Percentiles rank a stretch among this genome's conserved stretches.
Evolutionary conservation across 2,113 vertebrate species (phyloP).

Genomic region (Fulmarus glacialis): DNA sequence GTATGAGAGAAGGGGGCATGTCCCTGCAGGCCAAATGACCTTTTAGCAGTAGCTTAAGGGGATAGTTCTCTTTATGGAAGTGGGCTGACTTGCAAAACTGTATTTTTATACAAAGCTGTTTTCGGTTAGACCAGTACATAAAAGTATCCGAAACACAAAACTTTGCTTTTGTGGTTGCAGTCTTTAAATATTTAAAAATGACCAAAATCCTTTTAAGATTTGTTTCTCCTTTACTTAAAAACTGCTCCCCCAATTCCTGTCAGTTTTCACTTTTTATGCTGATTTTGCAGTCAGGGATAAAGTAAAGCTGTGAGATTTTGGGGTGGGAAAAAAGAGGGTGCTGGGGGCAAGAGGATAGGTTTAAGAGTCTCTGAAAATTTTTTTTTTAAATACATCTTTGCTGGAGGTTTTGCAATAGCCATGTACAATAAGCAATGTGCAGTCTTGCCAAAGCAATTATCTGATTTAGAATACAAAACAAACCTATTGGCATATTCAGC

Average conservation of each 20-base stretch:
- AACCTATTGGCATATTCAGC: background rate
- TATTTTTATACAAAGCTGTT: slow-evolving; percentile 69
- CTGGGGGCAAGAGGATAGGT: background rate
- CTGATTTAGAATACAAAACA: background rate
- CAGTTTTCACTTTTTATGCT: background rate
- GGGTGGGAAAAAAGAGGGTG: background rate
- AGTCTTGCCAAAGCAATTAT: background rate
- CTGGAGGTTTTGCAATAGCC: slow-evolving; percentile 3
- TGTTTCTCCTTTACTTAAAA: background rate
- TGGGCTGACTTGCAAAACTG: slow-evolving; percentile 55
- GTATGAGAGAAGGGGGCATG: background rate
- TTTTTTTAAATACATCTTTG: background rate
- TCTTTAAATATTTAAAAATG: slow-evolving; percentile 53
- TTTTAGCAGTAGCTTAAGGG: slow-evolving; percentile 37
- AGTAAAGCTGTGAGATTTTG: background rate
- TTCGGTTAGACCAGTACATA: slow-evolving; percentile 67
- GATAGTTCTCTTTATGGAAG: slow-evolving; percentile 63
- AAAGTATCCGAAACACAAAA: slow-evolving; percentile 63
- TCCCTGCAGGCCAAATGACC: slow-evolving; percentile 43
- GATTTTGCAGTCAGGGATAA: background rate
- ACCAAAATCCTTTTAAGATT: slow-evolving; percentile 27
- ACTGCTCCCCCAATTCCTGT: background rate
- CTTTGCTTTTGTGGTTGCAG: slow-evolving; percentile 69
- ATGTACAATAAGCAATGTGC: background rate
- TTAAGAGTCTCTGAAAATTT: background rate